Evolutionary conservation across 2,888 invertebrate species (phyloP), one percentile per base, ranked within the genome.

Genomic region (Dynastes grantii): DNA sequence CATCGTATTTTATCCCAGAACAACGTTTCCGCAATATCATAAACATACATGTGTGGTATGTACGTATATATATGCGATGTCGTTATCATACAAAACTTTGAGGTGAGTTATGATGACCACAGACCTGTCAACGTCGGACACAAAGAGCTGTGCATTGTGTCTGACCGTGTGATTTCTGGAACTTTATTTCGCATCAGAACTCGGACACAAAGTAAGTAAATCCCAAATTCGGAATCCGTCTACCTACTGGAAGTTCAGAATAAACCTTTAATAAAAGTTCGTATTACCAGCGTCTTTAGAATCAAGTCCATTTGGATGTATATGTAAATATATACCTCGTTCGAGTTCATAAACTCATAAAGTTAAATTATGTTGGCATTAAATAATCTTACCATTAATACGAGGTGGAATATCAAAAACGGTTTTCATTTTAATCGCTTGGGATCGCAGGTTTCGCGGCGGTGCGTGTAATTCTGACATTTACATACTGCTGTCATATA

Each of bases 11-110:
- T 63, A 63, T 29, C 22, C 3, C 63, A 63, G 2, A 32, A 63
- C 63, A 13, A 9, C 63, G 29, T 63, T 63, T 63, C 63, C 63
- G 63, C 29, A 13, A 32, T 63, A 63, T 63, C 63, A 63, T 63
- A 58, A 58, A 58, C 55, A 58, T 58, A 22, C n/a, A 58, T 58
- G 22, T 9, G 13, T 32, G 27, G 32, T 22, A 55, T 16, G 22
- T 55, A 55, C n/a, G 1, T 55, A 55, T 55, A 3, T 55, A 22
- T 55, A 55, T 55, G 22, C 55, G n/a, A 32, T 32, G 27, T 63
- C 63, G 63, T 63, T 63, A 63, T 63, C 63, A 32, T 27, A 63
- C 63, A 63, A 63, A 63, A 63, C 63, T 63, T 63, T 32, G 63
- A 63, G 32, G 63, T 32, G 32, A 63, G 29, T 63, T 63, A 63